These are phyloP conservation scores for Caenorhabditis sp. DNA, from an alignment of 2,888 invertebrate species.

Conservation along the genomic window DNA sequence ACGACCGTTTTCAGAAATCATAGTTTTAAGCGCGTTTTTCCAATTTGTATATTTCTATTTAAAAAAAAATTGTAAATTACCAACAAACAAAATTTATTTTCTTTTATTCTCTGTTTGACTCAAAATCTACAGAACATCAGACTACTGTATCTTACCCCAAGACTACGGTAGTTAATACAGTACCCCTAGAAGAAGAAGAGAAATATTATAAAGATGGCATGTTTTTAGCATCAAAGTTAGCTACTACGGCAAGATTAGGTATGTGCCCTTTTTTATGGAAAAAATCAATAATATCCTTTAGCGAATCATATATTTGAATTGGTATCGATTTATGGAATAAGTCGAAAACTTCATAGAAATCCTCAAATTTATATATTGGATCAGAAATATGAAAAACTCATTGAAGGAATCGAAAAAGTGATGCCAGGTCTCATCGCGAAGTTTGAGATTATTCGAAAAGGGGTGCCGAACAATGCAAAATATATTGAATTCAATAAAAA, in stretches of 20 bases:
- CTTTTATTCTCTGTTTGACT: neutral
- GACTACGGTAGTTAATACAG: neutral
- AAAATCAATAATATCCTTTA: neutral
- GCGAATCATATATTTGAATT: conserved; percentile 33
- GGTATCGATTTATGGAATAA: conserved; percentile 23
- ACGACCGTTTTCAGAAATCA: no score
- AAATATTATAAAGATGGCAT: neutral
- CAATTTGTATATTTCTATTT: no score
- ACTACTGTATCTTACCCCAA: neutral
- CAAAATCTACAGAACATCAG: neutral
- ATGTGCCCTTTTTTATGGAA: neutral
- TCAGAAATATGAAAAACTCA: conserved; percentile 5
- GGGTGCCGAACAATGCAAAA: neutral
- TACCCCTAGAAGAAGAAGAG: neutral
- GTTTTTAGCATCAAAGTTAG: conserved; percentile 19
- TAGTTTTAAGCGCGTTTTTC: no score
- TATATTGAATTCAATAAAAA: conserved; percentile 6
- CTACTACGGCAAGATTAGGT: conserved; percentile 29
- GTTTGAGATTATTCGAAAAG: conserved; percentile 9
- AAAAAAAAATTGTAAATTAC: no score
- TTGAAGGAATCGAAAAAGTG: conserved; percentile 9
- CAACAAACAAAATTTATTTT: no score
- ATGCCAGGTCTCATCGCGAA: conserved; percentile 18
- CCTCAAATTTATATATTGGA: conserved; percentile 27
- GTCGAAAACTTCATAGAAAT: conserved; percentile 11